Evolutionary conservation across 2,113 vertebrate species (phyloP).

Genomic region (Notechis scutatus): DNA sequence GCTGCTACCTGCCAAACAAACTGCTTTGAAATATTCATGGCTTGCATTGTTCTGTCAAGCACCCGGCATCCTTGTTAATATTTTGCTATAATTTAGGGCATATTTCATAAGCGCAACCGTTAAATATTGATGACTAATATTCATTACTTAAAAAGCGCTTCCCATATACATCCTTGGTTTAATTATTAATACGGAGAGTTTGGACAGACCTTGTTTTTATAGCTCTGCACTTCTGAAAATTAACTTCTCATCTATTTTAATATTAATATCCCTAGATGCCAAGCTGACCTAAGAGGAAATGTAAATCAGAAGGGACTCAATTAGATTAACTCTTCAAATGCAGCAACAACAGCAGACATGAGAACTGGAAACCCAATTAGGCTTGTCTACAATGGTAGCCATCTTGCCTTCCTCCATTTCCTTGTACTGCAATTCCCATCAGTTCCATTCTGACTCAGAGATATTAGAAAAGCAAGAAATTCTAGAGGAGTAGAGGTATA

Average conservation of each 20-base stretch:
- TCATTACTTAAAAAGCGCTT: constrained; percentile 70
- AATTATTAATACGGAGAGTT: constrained; percentile 68
- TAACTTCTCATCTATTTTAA: constrained; percentile 55
- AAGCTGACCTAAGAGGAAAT: constrained; percentile 25
- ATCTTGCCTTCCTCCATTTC: neutral
- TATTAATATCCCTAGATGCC: constrained; percentile 42
- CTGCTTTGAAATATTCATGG: constrained; percentile 67
- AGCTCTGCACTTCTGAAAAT: constrained; percentile 58
- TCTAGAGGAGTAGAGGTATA: neutral
- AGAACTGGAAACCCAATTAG: neutral
- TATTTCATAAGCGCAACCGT: constrained; percentile 63
- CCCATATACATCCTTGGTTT: constrained; percentile 56
- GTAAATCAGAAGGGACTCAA: neutral
- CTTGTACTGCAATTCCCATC: neutral
- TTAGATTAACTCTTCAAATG: constrained; percentile 1
- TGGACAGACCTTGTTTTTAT: constrained; percentile 63
- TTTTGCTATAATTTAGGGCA: constrained; percentile 67
- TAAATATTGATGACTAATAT: constrained; percentile 71
- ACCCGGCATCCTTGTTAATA: constrained; percentile 66
- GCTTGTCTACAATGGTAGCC: neutral
- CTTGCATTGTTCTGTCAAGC: constrained; percentile 63
- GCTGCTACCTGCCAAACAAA: constrained; percentile 47
- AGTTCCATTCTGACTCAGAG: neutral
- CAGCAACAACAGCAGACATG: neutral
- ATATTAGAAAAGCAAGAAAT: neutral